A percentile compares a stretch with the other conserved stretches of the same genome.
phyloP scores from a whole-genome alignment of 2,113 vertebrate genomes.

The Dolichotis patagonum region DNA sequence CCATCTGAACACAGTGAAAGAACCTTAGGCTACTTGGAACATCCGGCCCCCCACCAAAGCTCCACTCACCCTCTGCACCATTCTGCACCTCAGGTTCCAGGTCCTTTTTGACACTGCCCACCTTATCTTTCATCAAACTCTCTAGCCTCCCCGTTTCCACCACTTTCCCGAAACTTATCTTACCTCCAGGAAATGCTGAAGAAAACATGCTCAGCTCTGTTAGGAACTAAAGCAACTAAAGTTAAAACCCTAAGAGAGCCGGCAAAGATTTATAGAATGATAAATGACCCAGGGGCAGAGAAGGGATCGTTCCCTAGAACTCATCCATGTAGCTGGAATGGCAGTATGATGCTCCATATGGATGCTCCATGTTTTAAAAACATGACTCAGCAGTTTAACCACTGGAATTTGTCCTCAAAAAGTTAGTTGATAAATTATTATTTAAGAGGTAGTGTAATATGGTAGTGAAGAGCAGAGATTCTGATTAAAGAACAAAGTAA shows the following conservation, averaged over 20 bases:
- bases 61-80: background rate
- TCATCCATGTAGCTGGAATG: background rate
- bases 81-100: background rate
- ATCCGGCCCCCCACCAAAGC: accelerated
- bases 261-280: background rate
- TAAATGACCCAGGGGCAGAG: background rate
- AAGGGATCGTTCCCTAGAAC: background rate
- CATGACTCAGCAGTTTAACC: background rate
- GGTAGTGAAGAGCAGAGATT: background rate
- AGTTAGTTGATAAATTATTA: background rate
- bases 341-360: background rate
- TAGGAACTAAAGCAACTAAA: background rate
- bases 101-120: background rate
- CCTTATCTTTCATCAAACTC: background rate
- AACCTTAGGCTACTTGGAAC: background rate
- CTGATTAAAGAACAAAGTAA: background rate
- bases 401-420: background rate
- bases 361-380: background rate
- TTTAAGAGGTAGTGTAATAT: background rate
- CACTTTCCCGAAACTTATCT: background rate
- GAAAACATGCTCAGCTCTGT: background rate
- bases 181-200: background rate
- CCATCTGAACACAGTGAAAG: background rate
- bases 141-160: too few relatives aligned
- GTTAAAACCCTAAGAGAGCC: background rate